These are phyloP conservation scores for Drosophila lini DNA, from an alignment of 1,140 invertebrate genomes.

Conservation along the genomic window DNA sequence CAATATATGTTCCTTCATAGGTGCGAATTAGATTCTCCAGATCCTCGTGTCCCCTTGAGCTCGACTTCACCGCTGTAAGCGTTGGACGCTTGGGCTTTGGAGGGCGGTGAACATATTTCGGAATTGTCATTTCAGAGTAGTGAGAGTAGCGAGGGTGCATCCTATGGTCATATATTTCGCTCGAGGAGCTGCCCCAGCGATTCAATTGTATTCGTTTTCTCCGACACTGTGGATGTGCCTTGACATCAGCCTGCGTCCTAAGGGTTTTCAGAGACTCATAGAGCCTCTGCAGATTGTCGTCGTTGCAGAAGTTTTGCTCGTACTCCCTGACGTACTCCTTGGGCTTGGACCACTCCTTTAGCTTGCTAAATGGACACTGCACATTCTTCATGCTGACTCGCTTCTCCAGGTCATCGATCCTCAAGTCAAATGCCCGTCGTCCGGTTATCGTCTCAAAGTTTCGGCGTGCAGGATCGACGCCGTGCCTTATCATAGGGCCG, in stretches of 20 bases:
- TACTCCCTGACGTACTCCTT: slow-evolving; percentile 74
- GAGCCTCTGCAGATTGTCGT: slow-evolving; percentile 66
- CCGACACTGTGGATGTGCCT: slow-evolving; percentile 35
- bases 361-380: slow-evolving; percentile 69
- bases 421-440: slow-evolving; percentile 69
- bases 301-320: slow-evolving; percentile 77
- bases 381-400: slow-evolving; percentile 55
- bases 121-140: background rate
- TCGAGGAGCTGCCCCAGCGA: background rate
- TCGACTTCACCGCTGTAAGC: no score
- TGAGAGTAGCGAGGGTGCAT: background rate
- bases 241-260: slow-evolving; percentile 30
- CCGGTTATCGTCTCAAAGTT: slow-evolving; percentile 65
- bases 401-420: slow-evolving; percentile 78
- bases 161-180: background rate
- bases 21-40: slow-evolving; percentile 60
- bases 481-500: slow-evolving; percentile 85
- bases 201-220: slow-evolving; percentile 6
- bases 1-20: slow-evolving; percentile 71
- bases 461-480: slow-evolving; percentile 85
- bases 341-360: slow-evolving; percentile 75
- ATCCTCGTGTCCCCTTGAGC: slow-evolving; percentile 34
- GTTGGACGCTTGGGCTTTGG: background rate
- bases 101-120: no score
- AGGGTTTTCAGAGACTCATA: slow-evolving; percentile 66